Evolutionary conservation across 1,140 invertebrate genomes (phyloP).

Genomic region (Drosophila triauraria): DNA sequence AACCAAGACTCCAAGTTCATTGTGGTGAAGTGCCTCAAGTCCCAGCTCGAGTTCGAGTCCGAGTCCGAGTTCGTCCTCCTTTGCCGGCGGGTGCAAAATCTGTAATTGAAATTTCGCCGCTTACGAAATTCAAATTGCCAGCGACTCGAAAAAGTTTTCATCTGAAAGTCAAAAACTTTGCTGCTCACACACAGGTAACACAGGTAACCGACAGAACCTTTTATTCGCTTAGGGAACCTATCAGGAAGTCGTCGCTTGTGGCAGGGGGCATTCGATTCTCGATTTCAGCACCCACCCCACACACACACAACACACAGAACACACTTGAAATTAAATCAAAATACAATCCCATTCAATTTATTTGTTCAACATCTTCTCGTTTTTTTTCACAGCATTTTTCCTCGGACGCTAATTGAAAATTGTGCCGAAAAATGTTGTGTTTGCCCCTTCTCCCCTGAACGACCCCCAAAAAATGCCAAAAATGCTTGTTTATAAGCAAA

Average conservation of each 20-base stretch:
- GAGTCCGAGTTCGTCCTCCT: constrained; percentile 15
- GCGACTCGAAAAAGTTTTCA: constrained; percentile 36
- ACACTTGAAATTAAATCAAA: constrained; percentile 71
- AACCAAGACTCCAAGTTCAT: constrained; percentile 9
- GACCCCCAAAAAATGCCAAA: constrained; percentile 10
- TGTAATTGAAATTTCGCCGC: constrained; percentile 72
- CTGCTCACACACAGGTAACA: constrained; percentile 58
- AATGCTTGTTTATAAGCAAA: constrained; percentile 47
- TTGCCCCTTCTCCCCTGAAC: not conserved
- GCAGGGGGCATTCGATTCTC: constrained; percentile 30
- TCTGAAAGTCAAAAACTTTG: constrained; percentile 67
- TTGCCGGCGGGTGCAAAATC: constrained; percentile 66
- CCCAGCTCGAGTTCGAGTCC: not conserved
- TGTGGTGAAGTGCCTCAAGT: constrained; percentile 10
- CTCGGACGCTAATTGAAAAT: constrained; percentile 71
- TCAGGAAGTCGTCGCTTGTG: constrained; percentile 12
- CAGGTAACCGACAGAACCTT: constrained; percentile 26
- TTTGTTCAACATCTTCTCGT: constrained; percentile 57
- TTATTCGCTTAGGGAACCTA: constrained; percentile 8
- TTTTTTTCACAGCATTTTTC: constrained; percentile 19
- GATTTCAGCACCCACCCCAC: constrained; percentile 43
- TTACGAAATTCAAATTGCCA: constrained; percentile 54
- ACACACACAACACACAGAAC: constrained; percentile 30
- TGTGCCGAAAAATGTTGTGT: constrained; percentile 69
- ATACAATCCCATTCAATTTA: constrained; percentile 73